These are phyloP conservation scores for Brevimyrus niger DNA, from an alignment of 2,113 vertebrate species.

Conservation along the genomic window DNA sequence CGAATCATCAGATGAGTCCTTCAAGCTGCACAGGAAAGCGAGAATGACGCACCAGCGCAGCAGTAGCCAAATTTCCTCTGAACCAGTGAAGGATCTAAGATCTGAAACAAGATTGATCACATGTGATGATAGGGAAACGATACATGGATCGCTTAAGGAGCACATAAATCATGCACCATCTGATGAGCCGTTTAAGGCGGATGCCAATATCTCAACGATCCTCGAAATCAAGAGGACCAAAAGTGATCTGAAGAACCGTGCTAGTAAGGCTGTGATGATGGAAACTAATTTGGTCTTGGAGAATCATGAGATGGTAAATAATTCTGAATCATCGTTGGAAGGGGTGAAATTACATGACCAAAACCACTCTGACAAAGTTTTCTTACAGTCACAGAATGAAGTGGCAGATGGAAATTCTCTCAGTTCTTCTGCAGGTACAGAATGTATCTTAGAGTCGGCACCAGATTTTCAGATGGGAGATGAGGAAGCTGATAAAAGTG, in stretches of 20 bases:
- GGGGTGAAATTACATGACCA: neutral
- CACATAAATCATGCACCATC: neutral
- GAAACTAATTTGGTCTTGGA: neutral
- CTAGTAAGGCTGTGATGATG: neutral
- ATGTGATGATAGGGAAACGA: neutral
- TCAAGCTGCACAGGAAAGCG: slow-evolving; percentile 29
- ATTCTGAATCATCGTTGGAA: neutral
- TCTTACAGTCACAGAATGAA: neutral
- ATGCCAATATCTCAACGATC: neutral
- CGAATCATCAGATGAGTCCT: slow-evolving; percentile 33
- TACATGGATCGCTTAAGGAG: neutral
- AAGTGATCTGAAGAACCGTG: neutral
- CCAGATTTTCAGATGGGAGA: neutral
- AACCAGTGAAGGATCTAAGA: neutral
- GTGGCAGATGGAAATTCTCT: neutral
- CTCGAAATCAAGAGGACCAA: neutral
- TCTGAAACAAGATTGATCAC: neutral
- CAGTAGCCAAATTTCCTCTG: neutral
- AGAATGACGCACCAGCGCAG: slow-evolving; percentile 2
- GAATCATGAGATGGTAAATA: neutral
- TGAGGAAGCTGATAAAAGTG: slow-evolving; percentile 22
- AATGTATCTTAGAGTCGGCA: neutral
- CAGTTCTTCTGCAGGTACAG: neutral
- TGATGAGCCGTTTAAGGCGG: neutral
- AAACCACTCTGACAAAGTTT: neutral